A percentile compares a stretch with the other conserved stretches of the same genome.
Conservation (phyloP, 2,888 invertebrate species). For the Eupithecia tripunctaria region DNA sequence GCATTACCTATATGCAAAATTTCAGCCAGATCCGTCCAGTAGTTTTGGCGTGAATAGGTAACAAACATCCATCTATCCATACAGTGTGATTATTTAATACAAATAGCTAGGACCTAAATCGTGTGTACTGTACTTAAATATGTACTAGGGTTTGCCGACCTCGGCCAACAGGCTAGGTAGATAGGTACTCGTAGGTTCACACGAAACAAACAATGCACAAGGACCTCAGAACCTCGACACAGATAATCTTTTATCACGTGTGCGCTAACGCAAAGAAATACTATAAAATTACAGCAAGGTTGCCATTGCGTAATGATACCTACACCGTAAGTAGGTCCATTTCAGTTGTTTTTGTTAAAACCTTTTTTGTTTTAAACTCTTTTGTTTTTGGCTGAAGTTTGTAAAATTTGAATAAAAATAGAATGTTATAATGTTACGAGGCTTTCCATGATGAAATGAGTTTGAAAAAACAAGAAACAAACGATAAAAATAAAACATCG, state of each 20-base stretch:
- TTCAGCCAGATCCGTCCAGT: too few relatives aligned
- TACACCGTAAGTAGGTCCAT: background rate
- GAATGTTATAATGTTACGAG: background rate
- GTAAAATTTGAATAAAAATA: conserved; percentile 3
- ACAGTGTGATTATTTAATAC: too few relatives aligned
- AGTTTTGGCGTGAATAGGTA: too few relatives aligned
- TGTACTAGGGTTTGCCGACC: conserved; percentile 53
- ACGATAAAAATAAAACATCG: background rate
- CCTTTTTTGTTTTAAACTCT: conserved; percentile 16
- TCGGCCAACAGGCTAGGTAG: conserved; percentile 53
- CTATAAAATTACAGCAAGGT: conserved; percentile 50
- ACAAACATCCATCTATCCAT: too few relatives aligned
- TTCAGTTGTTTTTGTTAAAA: conserved; percentile 6
- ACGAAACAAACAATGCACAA: conserved; percentile 59
- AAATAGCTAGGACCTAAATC: background rate
- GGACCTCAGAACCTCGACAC: conserved; percentile 63
- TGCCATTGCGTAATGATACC: conserved; percentile 28
- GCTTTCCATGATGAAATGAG: background rate
- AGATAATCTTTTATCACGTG: conserved; percentile 55
- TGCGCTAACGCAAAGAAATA: conserved; percentile 44
- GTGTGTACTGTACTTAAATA: background rate
- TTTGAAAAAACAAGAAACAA: background rate
- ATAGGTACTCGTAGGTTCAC: conserved; percentile 56
- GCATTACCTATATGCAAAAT: too few relatives aligned
- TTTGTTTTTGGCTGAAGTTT: background rate